A percentile compares a stretch with the other conserved stretches of the same genome.
Conservation (phyloP, 2,113 vertebrate species). For the Trematocara marginatum region DNA sequence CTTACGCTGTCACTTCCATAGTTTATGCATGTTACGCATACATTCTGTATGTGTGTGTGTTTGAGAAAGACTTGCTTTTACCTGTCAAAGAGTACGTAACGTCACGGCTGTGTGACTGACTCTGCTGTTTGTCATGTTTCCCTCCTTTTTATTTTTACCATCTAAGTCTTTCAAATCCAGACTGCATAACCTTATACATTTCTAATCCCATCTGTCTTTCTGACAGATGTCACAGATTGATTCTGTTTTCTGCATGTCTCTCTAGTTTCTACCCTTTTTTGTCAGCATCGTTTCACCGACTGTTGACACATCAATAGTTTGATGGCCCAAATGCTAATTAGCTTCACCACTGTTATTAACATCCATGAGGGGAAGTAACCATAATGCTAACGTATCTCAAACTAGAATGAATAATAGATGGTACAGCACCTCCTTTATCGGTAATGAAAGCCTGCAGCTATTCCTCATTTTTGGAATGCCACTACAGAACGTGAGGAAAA, state of each 20-base stretch:
- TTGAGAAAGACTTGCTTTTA: conserved; percentile 11
- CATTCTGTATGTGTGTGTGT: not conserved
- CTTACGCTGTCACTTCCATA: not conserved
- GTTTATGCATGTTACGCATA: not conserved
- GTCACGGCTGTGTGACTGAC: conserved; percentile 7
- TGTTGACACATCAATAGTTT: not conserved
- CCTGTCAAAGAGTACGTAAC: conserved; percentile 16
- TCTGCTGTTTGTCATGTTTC: not conserved
- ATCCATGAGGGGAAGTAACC: conserved; percentile 16
- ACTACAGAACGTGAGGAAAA: not conserved
- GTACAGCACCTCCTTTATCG: conserved; percentile 40
- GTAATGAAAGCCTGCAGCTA: conserved; percentile 55
- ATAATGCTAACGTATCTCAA: not conserved
- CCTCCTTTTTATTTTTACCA: not conserved
- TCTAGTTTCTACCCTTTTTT: not conserved
- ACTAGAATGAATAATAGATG: conserved; percentile 58
- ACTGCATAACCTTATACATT: not conserved
- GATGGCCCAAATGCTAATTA: conserved; percentile 28
- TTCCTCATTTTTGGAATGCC: conserved; percentile 22
- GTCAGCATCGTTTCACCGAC: not conserved
- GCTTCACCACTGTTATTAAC: conserved; percentile 24
- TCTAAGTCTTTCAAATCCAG: not conserved
- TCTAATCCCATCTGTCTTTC: not conserved
- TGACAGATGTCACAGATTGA: not conserved
- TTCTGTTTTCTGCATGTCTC: not conserved